Conservation (phyloP, 2,113 vertebrate genomes). For the Phaethon lepturus region DNA sequence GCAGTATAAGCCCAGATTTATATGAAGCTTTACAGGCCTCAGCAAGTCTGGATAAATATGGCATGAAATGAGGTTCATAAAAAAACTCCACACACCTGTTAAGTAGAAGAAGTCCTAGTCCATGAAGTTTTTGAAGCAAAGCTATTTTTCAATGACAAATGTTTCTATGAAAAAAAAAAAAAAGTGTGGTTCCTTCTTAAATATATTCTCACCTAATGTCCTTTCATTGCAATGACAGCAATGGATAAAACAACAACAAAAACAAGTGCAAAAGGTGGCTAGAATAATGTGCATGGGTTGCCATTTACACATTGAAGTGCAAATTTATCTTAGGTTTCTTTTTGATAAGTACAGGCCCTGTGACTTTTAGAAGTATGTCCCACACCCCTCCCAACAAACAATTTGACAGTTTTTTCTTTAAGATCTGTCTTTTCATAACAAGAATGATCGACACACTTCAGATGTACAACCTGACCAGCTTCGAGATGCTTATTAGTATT, state of each 20-base stretch:
- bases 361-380: neutral
- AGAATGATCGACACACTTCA: conserved; percentile 62
- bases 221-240: neutral
- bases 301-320: neutral
- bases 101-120: neutral
- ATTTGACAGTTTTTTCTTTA: neutral
- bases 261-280: neutral
- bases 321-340: conserved; percentile 22
- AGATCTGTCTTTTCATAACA: conserved; percentile 29
- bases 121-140: neutral
- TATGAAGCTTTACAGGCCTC: neutral
- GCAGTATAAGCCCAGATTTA: neutral
- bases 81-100: neutral
- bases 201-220: neutral
- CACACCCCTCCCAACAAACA: neutral
- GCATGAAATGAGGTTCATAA: neutral
- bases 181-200: neutral
- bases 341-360: neutral
- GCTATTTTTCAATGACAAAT: neutral
- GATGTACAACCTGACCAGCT: neutral
- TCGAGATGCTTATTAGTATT: neutral
- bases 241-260: neutral
- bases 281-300: neutral
- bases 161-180: neutral
- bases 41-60: neutral